Conservation (phyloP, 2,888 invertebrate species). For the Heteromyza rotundicornis region DNA sequence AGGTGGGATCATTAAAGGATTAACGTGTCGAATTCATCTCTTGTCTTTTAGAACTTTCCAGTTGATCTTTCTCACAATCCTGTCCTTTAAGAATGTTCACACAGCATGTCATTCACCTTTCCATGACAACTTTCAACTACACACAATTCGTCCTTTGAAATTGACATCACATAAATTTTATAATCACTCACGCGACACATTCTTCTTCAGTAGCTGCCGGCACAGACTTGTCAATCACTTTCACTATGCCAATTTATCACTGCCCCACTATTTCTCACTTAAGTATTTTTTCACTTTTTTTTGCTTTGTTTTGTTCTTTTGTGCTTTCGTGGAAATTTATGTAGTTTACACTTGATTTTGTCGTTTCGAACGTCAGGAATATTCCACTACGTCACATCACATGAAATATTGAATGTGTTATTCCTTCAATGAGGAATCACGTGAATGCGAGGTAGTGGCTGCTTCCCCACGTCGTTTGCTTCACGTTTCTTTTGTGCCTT, state of each 20-base stretch:
- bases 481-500: too few species aligned
- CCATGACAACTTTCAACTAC: too few species aligned
- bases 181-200: not conserved
- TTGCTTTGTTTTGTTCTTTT: not conserved
- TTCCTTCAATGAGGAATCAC: constrained; percentile 39
- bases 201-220: too few species aligned
- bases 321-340: not conserved
- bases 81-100: too few species aligned
- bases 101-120: too few species aligned
- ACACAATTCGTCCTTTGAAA: not conserved
- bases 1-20: too few species aligned
- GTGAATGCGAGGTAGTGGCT: constrained; percentile 60
- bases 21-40: too few species aligned
- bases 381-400: constrained; percentile 62
- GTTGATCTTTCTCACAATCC: too few species aligned
- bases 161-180: not conserved
- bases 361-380: constrained; percentile 50
- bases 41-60: too few species aligned
- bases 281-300: not conserved
- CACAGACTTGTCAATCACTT: not conserved
- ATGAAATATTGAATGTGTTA: constrained; percentile 47
- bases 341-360: constrained; percentile 18
- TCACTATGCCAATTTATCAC: not conserved
- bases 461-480: constrained; percentile 47
- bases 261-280: too few species aligned